A percentile compares a stretch with the other conserved stretches of the same genome.
phyloP scores from a whole-genome alignment of 2,888 invertebrate species.

The Artemia sp. region DNA sequence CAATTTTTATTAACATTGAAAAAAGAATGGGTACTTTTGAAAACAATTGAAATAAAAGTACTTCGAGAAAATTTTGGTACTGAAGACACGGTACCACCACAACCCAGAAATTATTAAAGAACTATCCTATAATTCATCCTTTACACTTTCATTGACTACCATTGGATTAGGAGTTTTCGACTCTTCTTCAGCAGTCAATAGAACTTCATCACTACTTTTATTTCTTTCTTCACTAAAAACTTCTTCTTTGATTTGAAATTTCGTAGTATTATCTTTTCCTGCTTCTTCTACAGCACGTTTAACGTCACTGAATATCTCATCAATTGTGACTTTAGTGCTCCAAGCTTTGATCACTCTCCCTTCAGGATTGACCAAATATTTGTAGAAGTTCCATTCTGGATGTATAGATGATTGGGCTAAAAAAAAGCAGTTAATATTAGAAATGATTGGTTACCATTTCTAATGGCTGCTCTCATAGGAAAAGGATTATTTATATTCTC shows the following conservation, averaged over 20 bases:
- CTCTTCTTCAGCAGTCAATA: too few relatives aligned
- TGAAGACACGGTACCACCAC: too few relatives aligned
- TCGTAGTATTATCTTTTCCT: neutral
- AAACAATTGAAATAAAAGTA: too few relatives aligned
- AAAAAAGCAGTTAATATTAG: slow-evolving; percentile 20
- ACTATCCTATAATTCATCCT: too few relatives aligned
- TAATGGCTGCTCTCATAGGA: neutral
- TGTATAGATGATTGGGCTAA: slow-evolving; percentile 27
- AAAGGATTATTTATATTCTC: neutral
- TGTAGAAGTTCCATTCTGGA: slow-evolving; percentile 40
- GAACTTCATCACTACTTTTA: too few relatives aligned
- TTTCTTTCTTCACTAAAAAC: neutral
- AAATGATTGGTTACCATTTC: neutral
- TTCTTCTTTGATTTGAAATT: neutral
- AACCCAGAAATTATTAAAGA: too few relatives aligned
- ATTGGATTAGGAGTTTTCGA: too few relatives aligned
- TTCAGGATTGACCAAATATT: slow-evolving; percentile 35
- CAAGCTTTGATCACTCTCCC: slow-evolving; percentile 34
- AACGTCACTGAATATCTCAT: slow-evolving; percentile 28
- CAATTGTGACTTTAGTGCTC: slow-evolving; percentile 32
- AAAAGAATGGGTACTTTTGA: too few relatives aligned
- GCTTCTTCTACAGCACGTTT: neutral
- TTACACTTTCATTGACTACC: too few relatives aligned
- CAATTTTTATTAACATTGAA: too few relatives aligned
- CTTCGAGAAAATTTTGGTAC: too few relatives aligned